Conservation (phyloP, 2,797 vertebrate genomes). For the Eleutherodactylus coqui region DNA sequence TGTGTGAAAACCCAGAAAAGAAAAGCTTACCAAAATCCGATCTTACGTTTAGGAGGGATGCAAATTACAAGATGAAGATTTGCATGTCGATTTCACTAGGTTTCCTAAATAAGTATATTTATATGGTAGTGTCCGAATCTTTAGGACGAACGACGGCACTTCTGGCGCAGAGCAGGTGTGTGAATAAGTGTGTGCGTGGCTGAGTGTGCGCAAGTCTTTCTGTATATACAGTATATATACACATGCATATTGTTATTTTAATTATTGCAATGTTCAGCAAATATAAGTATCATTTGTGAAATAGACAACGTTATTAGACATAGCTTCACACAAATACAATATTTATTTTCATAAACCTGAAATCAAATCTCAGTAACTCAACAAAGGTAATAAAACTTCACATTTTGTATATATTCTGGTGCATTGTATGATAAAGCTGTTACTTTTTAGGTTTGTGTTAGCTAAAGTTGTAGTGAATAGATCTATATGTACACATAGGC, state of each 20-base stretch:
- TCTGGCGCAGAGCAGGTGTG: constrained; percentile 2
- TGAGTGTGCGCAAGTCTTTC: not conserved
- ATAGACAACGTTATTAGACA: constrained; percentile 9
- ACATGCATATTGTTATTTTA: constrained; percentile 46
- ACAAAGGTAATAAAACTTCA: constrained; percentile 13
- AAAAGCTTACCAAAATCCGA: too few relatives aligned
- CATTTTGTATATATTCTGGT: constrained; percentile 28
- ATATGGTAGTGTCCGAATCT: not conserved
- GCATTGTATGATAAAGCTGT: constrained; percentile 33
- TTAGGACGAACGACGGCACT: not conserved
- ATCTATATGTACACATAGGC: constrained; percentile 1
- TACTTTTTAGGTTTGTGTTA: constrained; percentile 31
- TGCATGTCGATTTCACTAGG: not conserved
- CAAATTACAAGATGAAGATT: not conserved
- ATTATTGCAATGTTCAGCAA: constrained; percentile 39
- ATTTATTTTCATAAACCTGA: constrained; percentile 43
- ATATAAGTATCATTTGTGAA: constrained; percentile 34
- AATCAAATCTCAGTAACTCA: constrained; percentile 10
- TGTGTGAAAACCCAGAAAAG: too few relatives aligned
- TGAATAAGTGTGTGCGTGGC: not conserved
- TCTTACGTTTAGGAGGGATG: too few relatives aligned
- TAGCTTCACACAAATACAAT: constrained; percentile 25
- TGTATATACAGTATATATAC: constrained; percentile 44
- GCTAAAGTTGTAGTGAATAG: constrained; percentile 6
- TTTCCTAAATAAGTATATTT: constrained; percentile 11